These are phyloP conservation scores for Micrasema longulum DNA, from an alignment of 1,140 invertebrate genomes.

Conservation along the genomic window DNA sequence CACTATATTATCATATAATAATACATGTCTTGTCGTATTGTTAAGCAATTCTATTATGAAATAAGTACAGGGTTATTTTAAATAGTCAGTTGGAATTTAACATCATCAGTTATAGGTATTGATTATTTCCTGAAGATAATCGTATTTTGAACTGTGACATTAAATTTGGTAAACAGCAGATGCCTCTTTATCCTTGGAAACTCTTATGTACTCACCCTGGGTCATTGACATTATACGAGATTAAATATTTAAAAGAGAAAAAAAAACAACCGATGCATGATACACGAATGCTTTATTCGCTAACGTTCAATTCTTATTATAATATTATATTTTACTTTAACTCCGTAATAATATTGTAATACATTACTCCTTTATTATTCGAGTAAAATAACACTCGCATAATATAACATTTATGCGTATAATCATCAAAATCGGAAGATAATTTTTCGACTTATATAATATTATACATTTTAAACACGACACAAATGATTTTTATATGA, in stretches of 20 bases:
- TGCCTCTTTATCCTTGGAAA: slow-evolving; percentile 34
- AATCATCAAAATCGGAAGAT: background rate
- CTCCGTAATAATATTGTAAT: no score
- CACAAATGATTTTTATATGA: background rate
- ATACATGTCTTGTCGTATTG: no score
- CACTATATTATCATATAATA: no score
- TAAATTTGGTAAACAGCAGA: slow-evolving; percentile 29
- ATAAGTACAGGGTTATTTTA: no score
- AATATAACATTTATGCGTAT: background rate
- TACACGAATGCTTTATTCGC: slow-evolving; percentile 22
- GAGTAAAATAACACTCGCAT: background rate
- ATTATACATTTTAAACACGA: background rate
- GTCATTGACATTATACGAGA: slow-evolving; percentile 31
- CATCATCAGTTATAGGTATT: no score
- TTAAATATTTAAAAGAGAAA: slow-evolving; percentile 15
- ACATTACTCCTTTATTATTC: background rate
- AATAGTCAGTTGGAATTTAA: no score
- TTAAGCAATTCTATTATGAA: no score
- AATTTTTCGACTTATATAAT: background rate
- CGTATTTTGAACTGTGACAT: slow-evolving; percentile 31
- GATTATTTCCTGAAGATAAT: no score
- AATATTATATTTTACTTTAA: no score
- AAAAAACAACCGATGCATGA: slow-evolving; percentile 11
- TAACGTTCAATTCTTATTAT: background rate
- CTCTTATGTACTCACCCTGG: slow-evolving; percentile 24